These are phyloP conservation scores for Sinopyrophorus schimmeli DNA, from an alignment of 2,888 invertebrate species.

Conservation along the genomic window DNA sequence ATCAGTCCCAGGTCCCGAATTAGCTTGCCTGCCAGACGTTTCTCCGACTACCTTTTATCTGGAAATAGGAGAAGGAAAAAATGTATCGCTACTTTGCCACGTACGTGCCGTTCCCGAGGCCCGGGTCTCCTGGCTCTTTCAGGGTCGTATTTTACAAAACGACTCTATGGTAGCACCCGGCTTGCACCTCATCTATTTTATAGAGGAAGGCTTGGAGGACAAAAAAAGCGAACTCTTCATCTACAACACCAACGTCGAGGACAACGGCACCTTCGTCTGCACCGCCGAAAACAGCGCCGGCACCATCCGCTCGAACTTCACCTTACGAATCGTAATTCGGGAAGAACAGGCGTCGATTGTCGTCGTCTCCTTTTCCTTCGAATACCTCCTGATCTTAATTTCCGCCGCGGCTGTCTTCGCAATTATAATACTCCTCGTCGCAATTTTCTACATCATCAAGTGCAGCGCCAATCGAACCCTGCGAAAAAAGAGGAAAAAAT, in stretches of 20 bases:
- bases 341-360: slow-evolving; percentile 61
- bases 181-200: slow-evolving; percentile 69
- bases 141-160: slow-evolving; percentile 78
- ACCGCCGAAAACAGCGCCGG: slow-evolving; percentile 86
- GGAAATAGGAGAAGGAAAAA: slow-evolving; percentile 79
- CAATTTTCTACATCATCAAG: slow-evolving; percentile 60
- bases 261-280: slow-evolving; percentile 86
- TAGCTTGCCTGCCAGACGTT: slow-evolving; percentile 82
- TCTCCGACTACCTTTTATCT: slow-evolving; percentile 74
- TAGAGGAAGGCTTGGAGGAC: slow-evolving; percentile 73
- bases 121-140: slow-evolving; percentile 80
- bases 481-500: slow-evolving; percentile 62
- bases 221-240: slow-evolving; percentile 80
- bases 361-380: slow-evolving; percentile 61
- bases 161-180: slow-evolving; percentile 70
- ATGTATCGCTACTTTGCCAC: slow-evolving; percentile 78
- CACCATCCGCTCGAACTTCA: slow-evolving; percentile 76
- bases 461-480: slow-evolving; percentile 42
- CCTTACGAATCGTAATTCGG: slow-evolving; percentile 74
- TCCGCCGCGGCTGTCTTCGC: slow-evolving; percentile 68
- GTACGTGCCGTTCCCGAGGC: slow-evolving; percentile 83
- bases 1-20: slow-evolving; percentile 67
- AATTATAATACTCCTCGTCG: slow-evolving; percentile 67
- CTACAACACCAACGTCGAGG: slow-evolving; percentile 74
- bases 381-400: slow-evolving; percentile 71